Conservation (phyloP, 2,888 invertebrate genomes). For the Spilarctia lutea region DNA sequence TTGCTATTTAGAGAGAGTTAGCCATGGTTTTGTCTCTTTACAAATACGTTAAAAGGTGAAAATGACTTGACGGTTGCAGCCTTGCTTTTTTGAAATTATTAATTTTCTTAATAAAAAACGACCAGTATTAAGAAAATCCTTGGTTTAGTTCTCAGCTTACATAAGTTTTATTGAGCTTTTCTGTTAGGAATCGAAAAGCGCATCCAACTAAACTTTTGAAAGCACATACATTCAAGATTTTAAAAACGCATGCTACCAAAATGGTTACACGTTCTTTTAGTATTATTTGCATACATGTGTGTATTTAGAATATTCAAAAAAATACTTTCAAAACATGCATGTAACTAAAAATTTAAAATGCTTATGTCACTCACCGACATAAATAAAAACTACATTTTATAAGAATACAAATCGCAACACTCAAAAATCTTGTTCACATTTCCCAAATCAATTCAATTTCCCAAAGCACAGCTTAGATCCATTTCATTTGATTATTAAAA, state of each 20-base stretch:
- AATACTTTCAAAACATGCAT: too few species aligned
- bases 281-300: too few species aligned
- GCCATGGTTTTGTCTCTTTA: conserved; percentile 1
- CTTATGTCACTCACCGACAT: too few species aligned
- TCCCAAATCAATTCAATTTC: neutral
- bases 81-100: neutral
- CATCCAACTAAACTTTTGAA: too few species aligned
- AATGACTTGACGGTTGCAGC: neutral
- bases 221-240: too few species aligned
- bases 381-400: too few species aligned
- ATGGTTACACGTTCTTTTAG: too few species aligned
- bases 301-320: too few species aligned
- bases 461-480: neutral
- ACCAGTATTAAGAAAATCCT: neutral
- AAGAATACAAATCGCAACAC: neutral
- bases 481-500: neutral
- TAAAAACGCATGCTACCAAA: too few species aligned
- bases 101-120: neutral
- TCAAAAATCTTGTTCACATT: neutral
- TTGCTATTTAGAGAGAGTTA: conserved; percentile 21
- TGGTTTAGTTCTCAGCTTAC: neutral
- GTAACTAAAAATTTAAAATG: too few species aligned
- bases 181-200: neutral
- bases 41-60: neutral
- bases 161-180: neutral